Conservation (phyloP, 2,797 vertebrate genomes). For the Lepilemur septentrionalis region DNA sequence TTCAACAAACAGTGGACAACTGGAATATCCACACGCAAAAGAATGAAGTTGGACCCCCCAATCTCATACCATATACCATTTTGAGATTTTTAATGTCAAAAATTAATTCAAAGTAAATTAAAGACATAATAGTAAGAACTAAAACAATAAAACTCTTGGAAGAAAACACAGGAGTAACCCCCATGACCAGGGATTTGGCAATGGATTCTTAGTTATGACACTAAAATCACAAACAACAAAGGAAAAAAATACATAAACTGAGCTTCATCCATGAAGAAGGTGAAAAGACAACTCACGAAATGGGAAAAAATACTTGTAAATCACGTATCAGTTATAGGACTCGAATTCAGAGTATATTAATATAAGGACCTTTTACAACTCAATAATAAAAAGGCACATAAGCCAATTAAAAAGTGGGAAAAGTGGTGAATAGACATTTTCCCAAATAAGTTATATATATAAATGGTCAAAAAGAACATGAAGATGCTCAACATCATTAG, state of each 20-base stretch:
- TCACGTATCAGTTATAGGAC: background rate
- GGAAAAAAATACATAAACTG: background rate
- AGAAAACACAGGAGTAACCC: background rate
- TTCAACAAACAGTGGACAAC: background rate
- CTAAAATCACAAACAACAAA: background rate
- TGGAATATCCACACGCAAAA: background rate
- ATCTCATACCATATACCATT: background rate
- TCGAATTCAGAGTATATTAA: background rate
- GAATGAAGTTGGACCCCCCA: background rate
- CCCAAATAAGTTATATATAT: background rate
- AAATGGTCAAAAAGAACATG: background rate
- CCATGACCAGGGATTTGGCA: background rate
- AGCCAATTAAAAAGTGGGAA: background rate
- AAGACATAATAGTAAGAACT: background rate
- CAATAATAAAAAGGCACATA: background rate
- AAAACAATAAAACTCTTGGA: background rate
- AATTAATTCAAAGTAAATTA: background rate
- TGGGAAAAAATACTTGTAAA: background rate
- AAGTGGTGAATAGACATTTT: background rate
- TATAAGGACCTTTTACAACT: background rate
- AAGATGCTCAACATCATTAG: background rate
- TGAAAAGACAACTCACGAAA: background rate
- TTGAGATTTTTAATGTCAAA: background rate
- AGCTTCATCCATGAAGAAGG: background rate
- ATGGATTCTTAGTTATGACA: background rate